Percentiles rank a stretch among this genome's conserved stretches.
phyloP scores from a whole-genome alignment of 2,888 invertebrate species.

The Drosophila ustulata region DNA sequence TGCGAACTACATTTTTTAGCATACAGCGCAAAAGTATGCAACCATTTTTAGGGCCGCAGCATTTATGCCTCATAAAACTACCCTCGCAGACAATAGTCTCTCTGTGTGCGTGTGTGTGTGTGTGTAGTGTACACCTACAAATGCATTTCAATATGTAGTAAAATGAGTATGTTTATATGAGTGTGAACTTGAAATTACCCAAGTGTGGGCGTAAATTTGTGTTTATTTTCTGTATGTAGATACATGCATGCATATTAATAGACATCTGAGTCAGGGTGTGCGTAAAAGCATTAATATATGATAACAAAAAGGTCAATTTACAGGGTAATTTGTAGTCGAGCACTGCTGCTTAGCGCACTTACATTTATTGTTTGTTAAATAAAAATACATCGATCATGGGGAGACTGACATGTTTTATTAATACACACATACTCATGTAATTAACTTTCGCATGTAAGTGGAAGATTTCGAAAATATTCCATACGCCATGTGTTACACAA shows the following conservation, averaged over 20 bases:
- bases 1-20: neutral
- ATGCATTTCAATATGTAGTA: neutral
- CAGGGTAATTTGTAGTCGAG: neutral
- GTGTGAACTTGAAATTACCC: neutral
- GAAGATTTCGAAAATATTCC: constrained; percentile 11
- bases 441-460: constrained; percentile 8
- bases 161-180: neutral
- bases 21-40: constrained; percentile 3
- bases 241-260: neutral
- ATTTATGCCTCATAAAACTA: neutral
- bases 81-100: neutral
- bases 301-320: neutral
- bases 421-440: constrained; percentile 4
- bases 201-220: neutral
- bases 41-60: neutral
- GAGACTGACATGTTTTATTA: neutral
- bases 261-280: neutral
- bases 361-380: constrained; percentile 4
- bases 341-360: neutral
- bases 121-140: neutral
- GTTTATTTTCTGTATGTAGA: neutral
- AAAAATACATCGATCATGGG: neutral
- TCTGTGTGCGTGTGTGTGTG: neutral
- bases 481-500: constrained; percentile 23
- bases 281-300: neutral